phyloP scores from a whole-genome alignment of 2,888 invertebrate species.

The Graphium colonna region DNA sequence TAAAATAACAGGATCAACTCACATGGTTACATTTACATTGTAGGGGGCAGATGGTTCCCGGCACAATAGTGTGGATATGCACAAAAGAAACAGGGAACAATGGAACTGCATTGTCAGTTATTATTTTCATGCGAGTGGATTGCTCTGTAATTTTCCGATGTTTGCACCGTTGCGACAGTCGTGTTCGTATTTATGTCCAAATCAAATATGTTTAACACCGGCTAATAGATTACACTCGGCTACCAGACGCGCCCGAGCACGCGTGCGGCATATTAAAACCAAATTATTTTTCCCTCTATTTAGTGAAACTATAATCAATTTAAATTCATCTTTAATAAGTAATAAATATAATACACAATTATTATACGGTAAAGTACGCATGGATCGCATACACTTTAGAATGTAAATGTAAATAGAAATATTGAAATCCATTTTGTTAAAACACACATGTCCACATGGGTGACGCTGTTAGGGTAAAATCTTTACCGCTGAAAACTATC shows the following conservation, averaged over 20 bases:
- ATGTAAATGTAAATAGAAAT: no score
- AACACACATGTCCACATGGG: no score
- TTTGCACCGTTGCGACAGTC: slow-evolving; percentile 49
- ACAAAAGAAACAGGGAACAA: slow-evolving; percentile 29
- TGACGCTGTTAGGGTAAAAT: no score
- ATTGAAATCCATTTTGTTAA: no score
- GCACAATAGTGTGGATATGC: slow-evolving; percentile 1
- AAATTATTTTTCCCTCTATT: slow-evolving; percentile 10
- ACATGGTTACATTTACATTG: neutral
- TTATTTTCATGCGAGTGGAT: slow-evolving; percentile 22
- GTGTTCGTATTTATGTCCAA: slow-evolving; percentile 48
- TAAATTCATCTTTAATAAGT: no score
- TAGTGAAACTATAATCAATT: neutral
- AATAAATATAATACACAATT: no score
- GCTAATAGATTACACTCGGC: slow-evolving; percentile 54
- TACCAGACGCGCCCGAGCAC: slow-evolving; percentile 38
- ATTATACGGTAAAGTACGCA: no score
- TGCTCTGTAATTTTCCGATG: slow-evolving; percentile 69
- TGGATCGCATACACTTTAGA: no score
- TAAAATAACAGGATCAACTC: neutral
- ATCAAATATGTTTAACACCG: slow-evolving; percentile 65
- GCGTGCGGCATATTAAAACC: slow-evolving; percentile 33
- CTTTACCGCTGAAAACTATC: no score
- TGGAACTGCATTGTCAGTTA: slow-evolving; percentile 26
- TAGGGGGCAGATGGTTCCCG: neutral